Base-by-base conservation (phyloP, 2,888 invertebrate species). In the Drosophila anomalata region DNA sequence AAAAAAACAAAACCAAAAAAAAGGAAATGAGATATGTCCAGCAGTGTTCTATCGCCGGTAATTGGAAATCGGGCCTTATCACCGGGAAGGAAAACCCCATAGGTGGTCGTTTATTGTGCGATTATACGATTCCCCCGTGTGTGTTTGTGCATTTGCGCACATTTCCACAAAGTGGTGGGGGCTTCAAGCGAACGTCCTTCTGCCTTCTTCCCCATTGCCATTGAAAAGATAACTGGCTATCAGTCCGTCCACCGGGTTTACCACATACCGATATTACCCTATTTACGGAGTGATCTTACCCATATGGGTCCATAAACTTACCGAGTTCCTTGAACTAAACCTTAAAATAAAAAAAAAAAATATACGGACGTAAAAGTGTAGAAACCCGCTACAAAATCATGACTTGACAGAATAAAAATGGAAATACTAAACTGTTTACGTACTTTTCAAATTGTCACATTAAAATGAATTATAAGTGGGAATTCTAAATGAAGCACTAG, bases 51-150 rank as follows among this genome's bases (percentile, higher is more conserved):
- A 65, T 62, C 65, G 65, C 39, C 61, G 46, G 62, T 65, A 62
- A 65, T 47, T 65, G 60, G 60, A 24, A 63, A 61, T 52, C 63
- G 56, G 17, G 66, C 51, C 62, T 69, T 70, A 70, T 70, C 70
- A 70, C 46, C 8, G 11, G 12, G 11, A 51, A 72, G 78, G 79
- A 82, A 84, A 84, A 79, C 71, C 82, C 76, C 75, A 79, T 72
- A 51, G 77, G 83, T 78, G 71, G 73, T 77, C 76, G 81, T 71
- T 79, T 76, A 70, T 77, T 70, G 73, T 75, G 72, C 54, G 76
- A 68, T 77, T 74, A 73, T 55, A 60, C 31, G 55, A 52, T 7
- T 39, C 44, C 3, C 17, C 17, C 17, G 17, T 17, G 17, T 17
- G 17, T 17, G 24, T 26, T 4, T 17, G 17, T 22, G 14, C 39